Percentiles rank a stretch among this genome's conserved stretches.
Evolutionary conservation across 2,113 vertebrate genomes (phyloP).

Genomic region (Hoplias malabaricus): DNA sequence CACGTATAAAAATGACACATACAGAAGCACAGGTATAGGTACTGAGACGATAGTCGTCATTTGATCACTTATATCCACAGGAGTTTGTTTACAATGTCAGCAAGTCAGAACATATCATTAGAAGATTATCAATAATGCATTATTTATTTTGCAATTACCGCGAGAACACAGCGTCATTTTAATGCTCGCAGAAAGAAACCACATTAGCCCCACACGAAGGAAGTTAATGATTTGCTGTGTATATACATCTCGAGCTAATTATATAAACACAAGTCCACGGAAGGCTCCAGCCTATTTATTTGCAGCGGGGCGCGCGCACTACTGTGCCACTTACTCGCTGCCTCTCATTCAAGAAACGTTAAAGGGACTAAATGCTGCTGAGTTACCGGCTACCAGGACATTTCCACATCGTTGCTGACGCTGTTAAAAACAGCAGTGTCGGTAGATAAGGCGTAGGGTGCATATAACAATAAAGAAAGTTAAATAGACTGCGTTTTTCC

Average conservation of each 20-base stretch:
- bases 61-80: too few species aligned
- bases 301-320: slow-evolving; percentile 33
- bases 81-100: too few species aligned
- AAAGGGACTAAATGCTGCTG: background rate
- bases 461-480: background rate
- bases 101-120: background rate
- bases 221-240: slow-evolving; percentile 54
- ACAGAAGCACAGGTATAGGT: too few species aligned
- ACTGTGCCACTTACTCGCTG: background rate
- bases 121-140: background rate
- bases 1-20: too few species aligned
- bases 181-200: slow-evolving; percentile 22
- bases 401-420: background rate
- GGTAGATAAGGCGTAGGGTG: background rate
- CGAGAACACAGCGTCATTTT: background rate
- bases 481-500: background rate
- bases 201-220: slow-evolving; percentile 41
- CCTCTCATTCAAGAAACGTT: background rate
- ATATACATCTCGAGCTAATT: slow-evolving; percentile 50
- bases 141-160: slow-evolving; percentile 1
- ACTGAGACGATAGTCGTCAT: too few species aligned
- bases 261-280: slow-evolving; percentile 50
- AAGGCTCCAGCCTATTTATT: slow-evolving; percentile 45
- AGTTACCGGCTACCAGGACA: background rate
- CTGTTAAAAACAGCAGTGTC: background rate